These are phyloP conservation scores for Hirtodrosophila cameraria DNA, from an alignment of 2,888 invertebrate genomes.

Conservation along the genomic window DNA sequence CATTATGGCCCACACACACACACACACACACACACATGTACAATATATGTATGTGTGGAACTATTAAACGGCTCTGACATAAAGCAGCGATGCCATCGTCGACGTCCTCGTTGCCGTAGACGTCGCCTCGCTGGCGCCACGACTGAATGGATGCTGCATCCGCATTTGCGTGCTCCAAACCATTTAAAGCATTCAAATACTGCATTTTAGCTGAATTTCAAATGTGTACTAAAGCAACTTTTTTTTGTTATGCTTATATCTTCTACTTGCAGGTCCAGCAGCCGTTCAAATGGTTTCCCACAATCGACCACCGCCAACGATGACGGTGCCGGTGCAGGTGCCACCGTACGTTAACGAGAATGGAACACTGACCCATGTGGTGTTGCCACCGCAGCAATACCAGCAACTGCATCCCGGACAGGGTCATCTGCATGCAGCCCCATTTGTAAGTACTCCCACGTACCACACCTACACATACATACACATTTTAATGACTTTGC, in stretches of 20 bases:
- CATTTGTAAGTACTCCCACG: slow-evolving; percentile 88
- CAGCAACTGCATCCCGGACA: slow-evolving; percentile 84
- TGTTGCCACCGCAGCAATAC: slow-evolving; percentile 91
- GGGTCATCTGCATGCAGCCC: slow-evolving; percentile 86
- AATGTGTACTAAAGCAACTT: slow-evolving; percentile 1
- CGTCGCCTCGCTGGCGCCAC: slow-evolving; percentile 67
- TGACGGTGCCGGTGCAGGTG: slow-evolving; percentile 95
- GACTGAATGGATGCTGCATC: slow-evolving; percentile 14
- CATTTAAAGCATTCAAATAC: slow-evolving; percentile 12
- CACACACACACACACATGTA: slow-evolving; percentile 24
- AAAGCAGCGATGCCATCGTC: slow-evolving; percentile 53
- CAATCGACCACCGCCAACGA: slow-evolving; percentile 90
- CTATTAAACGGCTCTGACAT: slow-evolving; percentile 52
- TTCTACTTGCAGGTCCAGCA: slow-evolving; percentile 88
- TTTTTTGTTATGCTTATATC: not conserved
- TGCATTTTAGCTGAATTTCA: slow-evolving; percentile 7
- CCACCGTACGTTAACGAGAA: slow-evolving; percentile 96
- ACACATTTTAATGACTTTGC: not conserved
- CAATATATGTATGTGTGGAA: slow-evolving; percentile 18
- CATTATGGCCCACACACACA: slow-evolving; percentile 25
- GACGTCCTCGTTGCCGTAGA: slow-evolving; percentile 42
- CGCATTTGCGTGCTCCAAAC: slow-evolving; percentile 5
- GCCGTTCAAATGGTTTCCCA: slow-evolving; percentile 94
- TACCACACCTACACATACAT: no score
- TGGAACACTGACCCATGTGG: slow-evolving; percentile 94